phyloP scores from a whole-genome alignment of 2,797 vertebrate species.

The Dicrostonyx torquatus region DNA sequence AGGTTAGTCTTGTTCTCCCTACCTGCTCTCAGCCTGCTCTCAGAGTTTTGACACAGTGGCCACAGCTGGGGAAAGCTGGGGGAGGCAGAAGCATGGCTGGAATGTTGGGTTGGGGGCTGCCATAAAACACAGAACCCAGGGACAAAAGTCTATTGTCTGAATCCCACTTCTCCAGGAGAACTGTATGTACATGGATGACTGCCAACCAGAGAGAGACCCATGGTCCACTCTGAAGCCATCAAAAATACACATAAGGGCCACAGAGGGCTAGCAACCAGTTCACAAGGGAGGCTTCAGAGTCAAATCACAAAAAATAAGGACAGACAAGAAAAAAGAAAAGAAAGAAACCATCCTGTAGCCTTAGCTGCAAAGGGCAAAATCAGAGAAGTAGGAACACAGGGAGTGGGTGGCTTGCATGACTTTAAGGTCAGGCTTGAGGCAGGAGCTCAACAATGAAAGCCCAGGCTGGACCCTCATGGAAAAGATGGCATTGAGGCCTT shows the following conservation, averaged over 20 bases:
- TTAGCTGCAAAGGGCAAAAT: neutral
- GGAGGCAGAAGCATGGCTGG: neutral
- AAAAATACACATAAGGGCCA: neutral
- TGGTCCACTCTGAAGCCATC: neutral
- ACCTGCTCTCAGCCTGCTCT: neutral
- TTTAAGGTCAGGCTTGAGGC: neutral
- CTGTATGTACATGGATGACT: neutral
- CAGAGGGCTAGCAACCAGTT: neutral
- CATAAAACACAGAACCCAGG: neutral
- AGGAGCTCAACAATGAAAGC: rapidly evolving
- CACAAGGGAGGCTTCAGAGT: neutral
- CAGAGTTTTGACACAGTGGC: neutral
- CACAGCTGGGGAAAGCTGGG: too few species aligned
- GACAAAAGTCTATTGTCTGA: neutral
- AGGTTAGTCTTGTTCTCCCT: neutral
- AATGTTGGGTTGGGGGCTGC: neutral
- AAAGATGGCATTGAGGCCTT: too few species aligned
- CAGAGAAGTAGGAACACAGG: neutral
- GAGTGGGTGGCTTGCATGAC: neutral
- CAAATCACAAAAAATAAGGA: neutral
- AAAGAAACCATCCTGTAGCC: neutral
- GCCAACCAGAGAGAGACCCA: neutral
- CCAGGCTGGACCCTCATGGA: neutral
- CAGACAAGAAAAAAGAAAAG: neutral
- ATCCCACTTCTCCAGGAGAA: neutral